Evolutionary conservation across 2,888 invertebrate species (phyloP).

Genomic region (Pegoplata infirma): DNA sequence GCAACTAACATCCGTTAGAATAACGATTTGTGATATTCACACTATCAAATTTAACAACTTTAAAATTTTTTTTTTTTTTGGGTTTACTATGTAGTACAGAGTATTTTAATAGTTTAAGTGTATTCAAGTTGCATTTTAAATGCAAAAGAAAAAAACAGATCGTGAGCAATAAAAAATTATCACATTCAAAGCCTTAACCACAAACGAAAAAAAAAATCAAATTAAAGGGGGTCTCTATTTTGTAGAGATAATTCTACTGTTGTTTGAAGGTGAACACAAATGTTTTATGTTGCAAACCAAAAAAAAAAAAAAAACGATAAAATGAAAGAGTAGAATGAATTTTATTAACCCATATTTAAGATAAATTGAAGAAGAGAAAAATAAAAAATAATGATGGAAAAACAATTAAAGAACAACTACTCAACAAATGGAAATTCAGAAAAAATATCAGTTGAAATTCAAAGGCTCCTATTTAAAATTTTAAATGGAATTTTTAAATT

Average conservation of each 20-base stretch:
- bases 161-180: slow-evolving; percentile 62
- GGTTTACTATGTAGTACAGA: no score
- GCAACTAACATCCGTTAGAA: slow-evolving; percentile 59
- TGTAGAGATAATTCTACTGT: slow-evolving; percentile 19
- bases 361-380: neutral
- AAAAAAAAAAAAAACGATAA: neutral
- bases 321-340: slow-evolving; percentile 21
- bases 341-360: slow-evolving; percentile 27
- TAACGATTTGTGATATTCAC: slow-evolving; percentile 62
- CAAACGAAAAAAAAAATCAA: slow-evolving; percentile 3
- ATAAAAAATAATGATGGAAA: neutral
- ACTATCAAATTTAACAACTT: slow-evolving; percentile 59
- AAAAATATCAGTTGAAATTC: no score
- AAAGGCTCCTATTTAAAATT: no score
- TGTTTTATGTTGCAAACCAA: slow-evolving; percentile 2
- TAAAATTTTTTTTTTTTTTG: no score
- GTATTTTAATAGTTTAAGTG: slow-evolving; percentile 7
- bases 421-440: no score
- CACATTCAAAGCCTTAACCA: slow-evolving; percentile 36
- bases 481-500: no score
- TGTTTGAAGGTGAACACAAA: slow-evolving; percentile 18
- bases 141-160: slow-evolving; percentile 24
- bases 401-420: slow-evolving; percentile 22
- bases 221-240: slow-evolving; percentile 24
- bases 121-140: slow-evolving; percentile 60